Percentiles rank a stretch among this genome's conserved stretches.
Conservation (phyloP, 2,888 invertebrate genomes). For the Drosophila helvetica region DNA sequence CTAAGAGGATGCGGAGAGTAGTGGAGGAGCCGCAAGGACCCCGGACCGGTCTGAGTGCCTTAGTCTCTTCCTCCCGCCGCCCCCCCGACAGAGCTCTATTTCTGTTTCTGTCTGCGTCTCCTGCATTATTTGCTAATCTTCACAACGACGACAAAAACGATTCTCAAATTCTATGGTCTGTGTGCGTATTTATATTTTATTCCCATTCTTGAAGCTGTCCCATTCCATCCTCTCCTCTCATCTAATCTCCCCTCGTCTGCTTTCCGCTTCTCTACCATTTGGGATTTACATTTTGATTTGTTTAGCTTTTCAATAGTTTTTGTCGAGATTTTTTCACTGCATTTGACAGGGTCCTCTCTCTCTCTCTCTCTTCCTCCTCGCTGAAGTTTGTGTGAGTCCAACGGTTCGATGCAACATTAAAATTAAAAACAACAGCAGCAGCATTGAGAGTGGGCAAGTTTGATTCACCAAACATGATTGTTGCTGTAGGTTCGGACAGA, state of each 20-base stretch:
- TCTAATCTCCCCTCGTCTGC: not conserved
- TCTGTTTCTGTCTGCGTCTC: constrained; percentile 38
- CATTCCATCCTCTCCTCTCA: not conserved
- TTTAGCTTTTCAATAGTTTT: constrained; percentile 29
- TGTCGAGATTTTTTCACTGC: constrained; percentile 17
- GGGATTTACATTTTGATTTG: constrained; percentile 45
- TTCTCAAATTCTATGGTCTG: constrained; percentile 50
- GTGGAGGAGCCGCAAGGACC: constrained; percentile 27
- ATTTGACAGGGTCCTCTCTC: constrained; percentile 7
- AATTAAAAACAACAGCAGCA: not conserved
- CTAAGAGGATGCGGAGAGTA: not conserved
- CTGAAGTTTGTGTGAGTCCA: not conserved
- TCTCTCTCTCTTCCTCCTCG: not conserved
- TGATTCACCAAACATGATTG: not conserved
- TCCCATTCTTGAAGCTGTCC: constrained; percentile 47
- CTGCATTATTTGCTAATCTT: constrained; percentile 52
- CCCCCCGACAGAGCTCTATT: not conserved
- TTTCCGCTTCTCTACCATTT: not conserved
- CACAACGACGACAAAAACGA: constrained; percentile 43
- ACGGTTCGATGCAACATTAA: not conserved
- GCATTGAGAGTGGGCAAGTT: not conserved
- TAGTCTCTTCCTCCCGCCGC: constrained; percentile 2
- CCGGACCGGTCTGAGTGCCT: constrained; percentile 22
- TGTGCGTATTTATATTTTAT: constrained; percentile 52
- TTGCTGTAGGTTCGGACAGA: not conserved